Base-by-base conservation (phyloP, 2,797 vertebrate genomes). In the Euthynnus affinis region DNA sequence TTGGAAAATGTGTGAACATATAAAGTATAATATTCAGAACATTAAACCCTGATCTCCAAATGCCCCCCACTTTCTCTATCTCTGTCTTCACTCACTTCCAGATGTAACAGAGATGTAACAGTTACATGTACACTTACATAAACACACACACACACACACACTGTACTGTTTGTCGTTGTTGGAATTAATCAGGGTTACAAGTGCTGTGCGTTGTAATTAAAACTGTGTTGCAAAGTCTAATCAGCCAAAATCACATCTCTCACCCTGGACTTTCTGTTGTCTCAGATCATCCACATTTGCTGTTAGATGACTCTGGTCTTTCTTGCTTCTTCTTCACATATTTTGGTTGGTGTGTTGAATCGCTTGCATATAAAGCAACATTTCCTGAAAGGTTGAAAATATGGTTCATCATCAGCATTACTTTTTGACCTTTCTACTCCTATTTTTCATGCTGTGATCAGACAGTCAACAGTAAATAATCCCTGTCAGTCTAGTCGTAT, bases 111-210 rank as follows among this genome's bases (percentile, higher is more conserved):
- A 64, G 44, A 44, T 48, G 49, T 10, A 52, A 22, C 22, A 20
- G 6, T n/a, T n/a, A n/a, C n/a, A n/a, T n/a, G n/a, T 40, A 64
- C 72, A 44, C 63, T 59, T 68, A 71, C 27, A 73, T 46, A 40
- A 65, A 60, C 44, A 46, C n/a, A 65, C 55, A 71, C 8, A 55
- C 18, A 63, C 42, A 63, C 40, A 66, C 27, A 63, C 27, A 53
- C 0, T 6, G 22, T 53, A 52, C 23, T 71, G 18, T 66, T 71
- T 58, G 48, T 29, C 46, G 71, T 71, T 58, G 48, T 29, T 51
- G 71, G 78, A 73, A 40, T 29, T 85, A 85, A 87, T 37, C 84
- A 48, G 71, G 14, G 46, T 67, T 62, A 57, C 52, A 71, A 22
- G 61, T 13, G 29, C 32, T 70, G 49, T 71, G 52, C 15, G 62